Conservation (phyloP, 2,888 invertebrate species). For the Epistrophella euchroma region DNA sequence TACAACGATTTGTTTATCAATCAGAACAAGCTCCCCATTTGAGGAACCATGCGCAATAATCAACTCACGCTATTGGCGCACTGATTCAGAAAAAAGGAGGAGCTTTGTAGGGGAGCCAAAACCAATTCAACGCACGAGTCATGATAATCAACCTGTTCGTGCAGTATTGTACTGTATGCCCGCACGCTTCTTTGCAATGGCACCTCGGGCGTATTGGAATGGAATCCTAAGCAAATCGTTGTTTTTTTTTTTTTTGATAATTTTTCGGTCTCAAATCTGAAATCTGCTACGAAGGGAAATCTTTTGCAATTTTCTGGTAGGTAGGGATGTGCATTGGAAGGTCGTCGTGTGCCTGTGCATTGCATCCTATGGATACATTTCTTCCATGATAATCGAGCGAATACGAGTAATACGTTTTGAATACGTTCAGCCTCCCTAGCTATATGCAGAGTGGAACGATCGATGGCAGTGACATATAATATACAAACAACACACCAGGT, state of each 20-base stretch:
- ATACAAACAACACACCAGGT: conserved; percentile 19
- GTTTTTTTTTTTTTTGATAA: conserved; percentile 1
- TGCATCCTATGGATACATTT: conserved; percentile 22
- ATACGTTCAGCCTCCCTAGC: conserved; percentile 49
- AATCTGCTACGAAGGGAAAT: conserved; percentile 36
- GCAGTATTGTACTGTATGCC: neutral
- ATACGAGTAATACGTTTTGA: conserved; percentile 42
- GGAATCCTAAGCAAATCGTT: conserved; percentile 44
- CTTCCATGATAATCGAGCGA: conserved; percentile 14
- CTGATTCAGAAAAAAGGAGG: conserved; percentile 60
- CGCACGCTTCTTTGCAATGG: conserved; percentile 28
- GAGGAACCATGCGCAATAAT: conserved; percentile 70
- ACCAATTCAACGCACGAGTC: conserved; percentile 17
- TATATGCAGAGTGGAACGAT: neutral
- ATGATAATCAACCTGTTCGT: conserved; percentile 12
- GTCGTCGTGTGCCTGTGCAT: neutral
- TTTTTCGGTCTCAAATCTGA: conserved; percentile 22
- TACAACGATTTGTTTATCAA: conserved; percentile 66
- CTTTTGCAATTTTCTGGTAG: conserved; percentile 52
- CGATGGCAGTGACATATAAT: neutral
- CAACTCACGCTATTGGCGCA: conserved; percentile 58
- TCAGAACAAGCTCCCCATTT: conserved; percentile 50
- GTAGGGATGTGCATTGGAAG: conserved; percentile 51
- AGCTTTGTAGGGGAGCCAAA: conserved; percentile 57
- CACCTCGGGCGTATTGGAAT: conserved; percentile 55